Conservation (phyloP, 92 coral and sea anemone genomes). For the Zoanthus sociatus region DNA sequence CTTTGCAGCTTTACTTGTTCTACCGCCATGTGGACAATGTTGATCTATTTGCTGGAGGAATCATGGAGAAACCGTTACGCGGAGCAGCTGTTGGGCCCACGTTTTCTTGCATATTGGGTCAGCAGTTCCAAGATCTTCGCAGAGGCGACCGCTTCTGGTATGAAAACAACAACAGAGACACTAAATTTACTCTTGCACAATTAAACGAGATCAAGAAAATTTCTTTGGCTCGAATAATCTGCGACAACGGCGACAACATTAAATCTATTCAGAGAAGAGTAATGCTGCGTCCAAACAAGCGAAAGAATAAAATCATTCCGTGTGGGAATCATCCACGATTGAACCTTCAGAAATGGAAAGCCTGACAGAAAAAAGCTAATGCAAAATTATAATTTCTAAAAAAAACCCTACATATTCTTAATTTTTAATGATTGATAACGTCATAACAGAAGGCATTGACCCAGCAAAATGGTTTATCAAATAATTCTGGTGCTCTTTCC, state of each 20-base stretch:
- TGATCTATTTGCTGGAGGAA: slow-evolving; percentile 23
- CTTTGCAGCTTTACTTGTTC: not conserved
- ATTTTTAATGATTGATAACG: too few species aligned
- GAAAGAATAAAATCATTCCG: not conserved
- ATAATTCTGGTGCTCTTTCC: too few species aligned
- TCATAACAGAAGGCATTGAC: too few species aligned
- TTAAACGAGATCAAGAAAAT: not conserved
- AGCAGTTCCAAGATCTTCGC: slow-evolving; percentile 19
- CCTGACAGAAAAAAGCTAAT: too few species aligned
- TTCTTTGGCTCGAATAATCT: slow-evolving; percentile 10
- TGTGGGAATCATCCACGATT: not conserved
- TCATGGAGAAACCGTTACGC: slow-evolving; percentile 3
- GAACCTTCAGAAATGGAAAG: slow-evolving; percentile 9
- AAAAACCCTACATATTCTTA: too few species aligned
- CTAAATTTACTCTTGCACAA: not conserved
- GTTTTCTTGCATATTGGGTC: slow-evolving; percentile 7
- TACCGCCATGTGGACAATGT: slow-evolving; percentile 40
- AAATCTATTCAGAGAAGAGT: not conserved
- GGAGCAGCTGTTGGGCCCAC: slow-evolving; percentile 16
- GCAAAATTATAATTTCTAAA: too few species aligned
- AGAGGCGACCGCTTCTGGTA: slow-evolving; percentile 42
- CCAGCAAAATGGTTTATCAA: too few species aligned
- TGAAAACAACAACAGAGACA: not conserved
- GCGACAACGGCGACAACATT: not conserved
- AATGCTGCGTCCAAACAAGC: not conserved